Conservation (phyloP, 2,113 vertebrate species). For the Anseranas semipalmata region DNA sequence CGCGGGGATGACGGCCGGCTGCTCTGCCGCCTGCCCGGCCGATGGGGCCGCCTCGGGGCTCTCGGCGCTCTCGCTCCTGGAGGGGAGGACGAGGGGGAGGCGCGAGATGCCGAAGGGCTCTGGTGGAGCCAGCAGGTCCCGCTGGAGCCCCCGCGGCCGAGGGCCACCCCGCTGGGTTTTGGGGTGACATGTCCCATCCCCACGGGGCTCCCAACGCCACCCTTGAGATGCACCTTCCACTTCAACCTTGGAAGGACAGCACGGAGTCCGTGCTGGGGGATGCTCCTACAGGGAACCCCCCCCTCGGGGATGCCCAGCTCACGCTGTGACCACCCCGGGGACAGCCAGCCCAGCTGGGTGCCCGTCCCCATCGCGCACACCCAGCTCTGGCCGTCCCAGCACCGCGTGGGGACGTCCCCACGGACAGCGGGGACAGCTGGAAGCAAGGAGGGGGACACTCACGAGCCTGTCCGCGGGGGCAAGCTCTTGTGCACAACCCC, state of each 20-base stretch:
- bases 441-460: slow-evolving; percentile 64
- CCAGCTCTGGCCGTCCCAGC: neutral
- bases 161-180: accelerated
- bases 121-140: accelerated
- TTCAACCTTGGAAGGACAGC: neutral
- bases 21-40: slow-evolving; percentile 76
- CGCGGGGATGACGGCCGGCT: slow-evolving; percentile 89
- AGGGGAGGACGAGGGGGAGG: neutral
- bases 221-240: neutral
- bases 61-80: slow-evolving; percentile 87
- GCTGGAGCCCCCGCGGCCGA: accelerated
- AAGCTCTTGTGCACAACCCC: slow-evolving; percentile 92
- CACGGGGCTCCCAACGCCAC: accelerated
- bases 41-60: slow-evolving; percentile 84
- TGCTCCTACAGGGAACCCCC: neutral
- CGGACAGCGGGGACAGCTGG: neutral
- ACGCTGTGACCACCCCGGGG: accelerated
- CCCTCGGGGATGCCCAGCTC: neutral
- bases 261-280: neutral
- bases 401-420: accelerated
- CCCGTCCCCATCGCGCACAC: accelerated
- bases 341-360: neutral
- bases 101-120: neutral
- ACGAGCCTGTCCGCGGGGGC: slow-evolving; percentile 89
- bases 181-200: neutral